Conservation (phyloP, 2,888 invertebrate genomes). For the Dendrolimus houi region DNA sequence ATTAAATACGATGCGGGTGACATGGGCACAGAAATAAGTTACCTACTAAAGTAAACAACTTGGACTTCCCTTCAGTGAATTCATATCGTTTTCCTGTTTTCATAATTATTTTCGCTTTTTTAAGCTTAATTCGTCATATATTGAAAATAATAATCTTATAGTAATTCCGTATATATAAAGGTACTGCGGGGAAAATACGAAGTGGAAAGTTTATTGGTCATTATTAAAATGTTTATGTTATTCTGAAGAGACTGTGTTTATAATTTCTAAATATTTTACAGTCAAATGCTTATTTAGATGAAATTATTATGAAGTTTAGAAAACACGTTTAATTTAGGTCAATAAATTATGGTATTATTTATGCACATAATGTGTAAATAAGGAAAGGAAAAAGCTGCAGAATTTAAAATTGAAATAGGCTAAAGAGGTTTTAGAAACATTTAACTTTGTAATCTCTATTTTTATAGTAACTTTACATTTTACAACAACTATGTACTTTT, state of each 20-base stretch:
- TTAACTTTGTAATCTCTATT: too few relatives aligned
- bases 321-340: neutral
- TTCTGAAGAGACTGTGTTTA: neutral
- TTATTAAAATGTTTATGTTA: neutral
- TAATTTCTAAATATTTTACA: too few relatives aligned
- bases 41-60: neutral
- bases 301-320: neutral
- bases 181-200: too few relatives aligned
- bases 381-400: neutral
- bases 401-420: neutral
- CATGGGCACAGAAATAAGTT: conserved; percentile 4
- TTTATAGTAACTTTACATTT: too few relatives aligned
- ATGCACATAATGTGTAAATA: neutral
- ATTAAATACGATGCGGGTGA: conserved; percentile 34
- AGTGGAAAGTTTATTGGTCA: neutral
- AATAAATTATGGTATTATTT: neutral
- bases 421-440: neutral
- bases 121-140: too few relatives aligned
- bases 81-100: neutral
- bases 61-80: neutral
- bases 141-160: too few relatives aligned
- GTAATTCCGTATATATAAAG: too few relatives aligned
- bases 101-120: neutral
- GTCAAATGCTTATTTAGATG: neutral
- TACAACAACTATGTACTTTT: too few relatives aligned